phyloP scores from a whole-genome alignment of 2,797 vertebrate genomes.

The Sciurus carolinensis region DNA sequence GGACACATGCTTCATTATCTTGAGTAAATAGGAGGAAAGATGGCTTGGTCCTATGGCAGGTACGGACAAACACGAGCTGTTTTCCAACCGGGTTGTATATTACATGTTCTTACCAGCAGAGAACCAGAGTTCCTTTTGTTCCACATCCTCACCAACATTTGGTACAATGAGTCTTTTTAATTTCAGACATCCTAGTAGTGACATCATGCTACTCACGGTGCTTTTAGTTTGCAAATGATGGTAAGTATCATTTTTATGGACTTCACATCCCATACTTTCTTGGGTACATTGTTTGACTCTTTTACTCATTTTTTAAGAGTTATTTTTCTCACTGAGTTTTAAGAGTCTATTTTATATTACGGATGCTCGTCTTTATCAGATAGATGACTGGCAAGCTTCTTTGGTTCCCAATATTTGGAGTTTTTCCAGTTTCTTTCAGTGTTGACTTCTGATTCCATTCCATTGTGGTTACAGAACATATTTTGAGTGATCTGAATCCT shows the following conservation, averaged over 20 bases:
- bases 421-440: background rate
- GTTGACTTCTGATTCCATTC: constrained; percentile 66
- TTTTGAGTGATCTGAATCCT: constrained; percentile 36
- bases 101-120: background rate
- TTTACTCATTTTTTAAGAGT: background rate
- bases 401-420: constrained; percentile 56
- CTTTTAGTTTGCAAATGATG: background rate
- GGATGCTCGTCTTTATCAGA: background rate
- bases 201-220: background rate
- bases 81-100: background rate
- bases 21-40: background rate
- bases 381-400: background rate
- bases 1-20: background rate
- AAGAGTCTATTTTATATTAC: background rate
- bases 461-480: constrained; percentile 56
- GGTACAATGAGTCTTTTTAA: background rate
- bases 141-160: background rate
- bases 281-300: background rate
- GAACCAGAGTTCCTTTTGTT: background rate
- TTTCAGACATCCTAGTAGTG: background rate
- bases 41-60: background rate
- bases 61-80: background rate
- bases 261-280: background rate
- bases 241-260: background rate
- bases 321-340: background rate